Evolutionary conservation across 2,113 vertebrate genomes (phyloP).

Genomic region (Reinhardtius hippoglossoides): DNA sequence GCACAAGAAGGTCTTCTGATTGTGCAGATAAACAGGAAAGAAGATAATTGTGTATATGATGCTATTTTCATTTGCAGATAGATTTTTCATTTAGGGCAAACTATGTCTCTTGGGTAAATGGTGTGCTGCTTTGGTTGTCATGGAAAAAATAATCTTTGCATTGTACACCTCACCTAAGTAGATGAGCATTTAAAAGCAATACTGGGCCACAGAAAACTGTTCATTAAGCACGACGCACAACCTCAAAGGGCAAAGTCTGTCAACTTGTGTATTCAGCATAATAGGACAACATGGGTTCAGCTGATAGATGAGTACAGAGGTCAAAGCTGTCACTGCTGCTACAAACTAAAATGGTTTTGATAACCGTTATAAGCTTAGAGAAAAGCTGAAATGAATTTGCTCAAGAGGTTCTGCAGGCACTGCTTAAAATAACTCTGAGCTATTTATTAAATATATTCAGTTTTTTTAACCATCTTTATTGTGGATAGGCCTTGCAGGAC

Average conservation of each 20-base stretch:
- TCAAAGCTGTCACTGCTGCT: slow-evolving; percentile 7
- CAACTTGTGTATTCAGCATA: neutral
- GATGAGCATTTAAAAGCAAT: slow-evolving; percentile 21
- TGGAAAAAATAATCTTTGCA: slow-evolving; percentile 20
- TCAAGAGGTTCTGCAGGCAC: neutral
- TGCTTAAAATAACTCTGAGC: neutral
- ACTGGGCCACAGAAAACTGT: neutral
- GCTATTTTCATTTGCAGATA: slow-evolving; percentile 9
- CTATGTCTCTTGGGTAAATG: neutral
- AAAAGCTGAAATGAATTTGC: neutral
- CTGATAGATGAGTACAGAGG: slow-evolving; percentile 6
- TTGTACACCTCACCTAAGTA: neutral
- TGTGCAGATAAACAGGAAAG: neutral
- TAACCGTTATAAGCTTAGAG: neutral
- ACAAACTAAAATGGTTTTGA: neutral
- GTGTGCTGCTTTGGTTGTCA: slow-evolving; percentile 24
- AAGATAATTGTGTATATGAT: neutral
- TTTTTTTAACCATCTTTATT: neutral
- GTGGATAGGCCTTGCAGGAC: neutral
- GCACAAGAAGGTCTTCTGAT: neutral
- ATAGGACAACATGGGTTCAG: slow-evolving; percentile 17
- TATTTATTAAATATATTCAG: neutral
- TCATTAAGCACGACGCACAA: neutral
- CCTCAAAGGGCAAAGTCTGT: slow-evolving; percentile 4
- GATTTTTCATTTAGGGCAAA: neutral